phyloP scores from a whole-genome alignment of 2,888 invertebrate genomes.

The Serrognathus titanus region DNA sequence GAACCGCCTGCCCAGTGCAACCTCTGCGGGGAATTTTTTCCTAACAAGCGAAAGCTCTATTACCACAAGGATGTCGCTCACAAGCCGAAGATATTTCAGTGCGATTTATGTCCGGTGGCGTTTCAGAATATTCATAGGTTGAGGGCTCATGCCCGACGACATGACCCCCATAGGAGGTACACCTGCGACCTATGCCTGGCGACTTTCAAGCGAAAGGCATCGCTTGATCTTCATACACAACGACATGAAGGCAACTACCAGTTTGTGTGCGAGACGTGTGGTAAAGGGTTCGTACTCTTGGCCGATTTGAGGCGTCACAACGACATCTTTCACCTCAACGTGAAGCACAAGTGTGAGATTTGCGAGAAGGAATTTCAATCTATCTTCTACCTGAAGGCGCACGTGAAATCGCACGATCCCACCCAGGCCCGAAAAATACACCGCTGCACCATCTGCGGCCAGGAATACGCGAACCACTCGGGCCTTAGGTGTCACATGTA shows the following conservation, averaged over 20 bases:
- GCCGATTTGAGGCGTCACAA: slow-evolving; percentile 46
- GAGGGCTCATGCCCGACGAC: too few relatives aligned
- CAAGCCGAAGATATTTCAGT: background rate
- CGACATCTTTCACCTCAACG: slow-evolving; percentile 48
- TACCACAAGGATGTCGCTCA: background rate
- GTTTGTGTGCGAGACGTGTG: slow-evolving; percentile 35
- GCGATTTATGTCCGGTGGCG: background rate
- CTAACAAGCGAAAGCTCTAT: background rate
- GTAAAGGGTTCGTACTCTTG: slow-evolving; percentile 37
- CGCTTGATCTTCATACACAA: slow-evolving; percentile 43
- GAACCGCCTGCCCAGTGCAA: slow-evolving; percentile 27
- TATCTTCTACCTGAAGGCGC: too few relatives aligned
- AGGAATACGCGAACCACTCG: too few relatives aligned
- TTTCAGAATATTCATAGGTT: background rate
- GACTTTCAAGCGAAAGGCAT: slow-evolving; percentile 39
- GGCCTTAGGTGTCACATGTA: too few relatives aligned
- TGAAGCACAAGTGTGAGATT: slow-evolving; percentile 48
- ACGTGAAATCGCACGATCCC: too few relatives aligned
- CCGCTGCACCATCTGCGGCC: too few relatives aligned
- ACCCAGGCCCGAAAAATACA: too few relatives aligned
- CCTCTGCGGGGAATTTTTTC: slow-evolving; percentile 23
- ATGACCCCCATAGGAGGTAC: slow-evolving; percentile 29
- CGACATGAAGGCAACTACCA: slow-evolving; percentile 42
- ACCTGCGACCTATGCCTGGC: slow-evolving; percentile 44
- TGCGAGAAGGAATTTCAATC: slow-evolving; percentile 18